These are phyloP conservation scores for Aythya baeri DNA, from an alignment of 2,113 vertebrate genomes.

Conservation along the genomic window DNA sequence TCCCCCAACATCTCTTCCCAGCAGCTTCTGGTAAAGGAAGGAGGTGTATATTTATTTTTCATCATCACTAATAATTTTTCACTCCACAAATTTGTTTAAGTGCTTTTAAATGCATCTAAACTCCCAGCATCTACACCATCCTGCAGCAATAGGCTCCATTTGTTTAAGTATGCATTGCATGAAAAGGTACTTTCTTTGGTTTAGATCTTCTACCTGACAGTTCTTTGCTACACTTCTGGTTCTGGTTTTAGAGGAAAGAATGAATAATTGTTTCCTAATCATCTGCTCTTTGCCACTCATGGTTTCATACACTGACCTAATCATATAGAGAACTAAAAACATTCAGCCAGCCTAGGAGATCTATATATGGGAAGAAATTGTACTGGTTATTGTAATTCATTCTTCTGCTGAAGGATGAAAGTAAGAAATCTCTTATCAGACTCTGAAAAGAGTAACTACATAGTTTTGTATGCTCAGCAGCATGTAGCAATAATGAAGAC, in stretches of 20 bases:
- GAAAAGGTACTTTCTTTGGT: not conserved
- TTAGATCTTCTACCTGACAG: not conserved
- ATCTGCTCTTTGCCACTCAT: not conserved
- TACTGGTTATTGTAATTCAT: not conserved
- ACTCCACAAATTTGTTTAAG: not conserved
- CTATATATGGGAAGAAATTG: not conserved
- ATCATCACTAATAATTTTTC: not conserved
- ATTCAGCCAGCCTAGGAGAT: not conserved
- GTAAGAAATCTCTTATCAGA: not conserved
- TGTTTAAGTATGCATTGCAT: not conserved
- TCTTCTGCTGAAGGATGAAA: not conserved
- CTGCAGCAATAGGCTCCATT: not conserved
- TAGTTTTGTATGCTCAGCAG: not conserved
- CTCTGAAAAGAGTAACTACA: not conserved
- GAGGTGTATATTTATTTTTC: constrained; percentile 18
- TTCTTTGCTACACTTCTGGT: not conserved
- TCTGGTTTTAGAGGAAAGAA: constrained; percentile 8
- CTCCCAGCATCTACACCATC: not conserved
- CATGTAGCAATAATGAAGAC: not conserved
- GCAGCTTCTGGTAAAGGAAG: not conserved
- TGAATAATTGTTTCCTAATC: not conserved
- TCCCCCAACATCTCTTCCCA: not conserved
- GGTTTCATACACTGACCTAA: not conserved
- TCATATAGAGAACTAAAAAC: not conserved
- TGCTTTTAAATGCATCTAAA: not conserved